These are phyloP conservation scores for Gerris buenoi DNA, from an alignment of 1,140 invertebrate genomes.

Conservation along the genomic window DNA sequence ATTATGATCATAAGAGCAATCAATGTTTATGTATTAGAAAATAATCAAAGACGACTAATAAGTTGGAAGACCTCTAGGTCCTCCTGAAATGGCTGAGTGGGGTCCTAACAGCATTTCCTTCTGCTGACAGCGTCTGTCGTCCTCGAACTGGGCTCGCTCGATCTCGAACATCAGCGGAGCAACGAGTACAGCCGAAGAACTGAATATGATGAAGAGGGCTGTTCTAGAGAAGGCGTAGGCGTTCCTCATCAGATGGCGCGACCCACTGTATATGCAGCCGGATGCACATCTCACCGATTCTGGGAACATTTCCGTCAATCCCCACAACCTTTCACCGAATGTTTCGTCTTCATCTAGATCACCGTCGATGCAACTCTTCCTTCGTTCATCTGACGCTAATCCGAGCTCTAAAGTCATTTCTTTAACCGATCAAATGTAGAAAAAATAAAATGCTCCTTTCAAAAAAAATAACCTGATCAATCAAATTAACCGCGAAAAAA, in stretches of 20 bases:
- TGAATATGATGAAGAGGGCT: slow-evolving; percentile 71
- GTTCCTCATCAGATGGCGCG: background rate
- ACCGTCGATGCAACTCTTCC: background rate
- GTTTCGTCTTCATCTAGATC: slow-evolving; percentile 58
- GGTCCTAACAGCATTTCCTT: slow-evolving; percentile 31
- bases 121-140: slow-evolving; percentile 80
- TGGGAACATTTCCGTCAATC: slow-evolving; percentile 88
- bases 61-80: background rate
- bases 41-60: background rate
- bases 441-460: too few relatives aligned
- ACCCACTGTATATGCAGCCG: background rate
- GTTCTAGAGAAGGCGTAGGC: slow-evolving; percentile 60
- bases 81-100: too few relatives aligned
- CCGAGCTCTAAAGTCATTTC: too few relatives aligned
- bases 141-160: slow-evolving; percentile 79
- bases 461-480: too few relatives aligned
- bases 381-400: too few relatives aligned
- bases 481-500: too few relatives aligned
- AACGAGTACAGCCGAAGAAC: slow-evolving; percentile 74
- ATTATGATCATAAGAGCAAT: background rate
- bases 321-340: slow-evolving; percentile 63
- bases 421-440: too few relatives aligned
- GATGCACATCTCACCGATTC: slow-evolving; percentile 44
- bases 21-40: too few relatives aligned
- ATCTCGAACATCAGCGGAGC: slow-evolving; percentile 85